Base-by-base conservation (phyloP, 2,888 invertebrate genomes). In the Napeogenes inachia region DNA sequence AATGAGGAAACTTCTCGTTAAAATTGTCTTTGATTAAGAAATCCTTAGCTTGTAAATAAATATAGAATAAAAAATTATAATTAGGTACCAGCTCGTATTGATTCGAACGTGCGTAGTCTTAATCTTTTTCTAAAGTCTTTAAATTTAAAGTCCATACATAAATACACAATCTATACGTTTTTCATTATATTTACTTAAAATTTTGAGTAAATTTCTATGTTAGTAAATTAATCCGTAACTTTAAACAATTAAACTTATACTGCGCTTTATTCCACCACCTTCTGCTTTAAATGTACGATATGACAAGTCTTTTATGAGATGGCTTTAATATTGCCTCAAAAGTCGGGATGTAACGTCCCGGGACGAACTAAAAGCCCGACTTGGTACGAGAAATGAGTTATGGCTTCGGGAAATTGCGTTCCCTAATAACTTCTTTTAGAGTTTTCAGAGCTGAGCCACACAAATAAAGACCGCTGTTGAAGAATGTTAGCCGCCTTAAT, bases 351-450 rank as follows among this genome's bases (percentile, higher is more conserved):
- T 55, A 61, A 53, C 54, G 56, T 58, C 57, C 57, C 62, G 59
- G 62, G 56, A 64, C 62, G 63, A 58, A 70, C 69, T 70, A 64
- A 68, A 67, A 73, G 71, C 72, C 72, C 73, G 45, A 75, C 76
- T 79, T 75, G 79, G 77, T 75, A 75, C 76, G 73, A 75, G 77
- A 81, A 83, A 86, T 88, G 88, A 88, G 77, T 85, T 84, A 88
- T 87, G 82, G 80, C 84, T 82, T 76, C 75, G 78, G 80, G 81
- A 87, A 86, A 88, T 88, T 85, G 81, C 80, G 79, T 82, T 73
- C 73, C 74, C 78, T 86, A 85, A 87, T 82, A 86, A 83, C 82
- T 85, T 84, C 80, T 84, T 80, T 79, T 72, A 53, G 77, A 82
- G 75, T 81, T 84, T 81, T 78, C 82, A 82, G 81, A 77, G 76